Evolutionary conservation across 2,113 vertebrate species (phyloP).

Genomic region (Plecotus auritus): DNA sequence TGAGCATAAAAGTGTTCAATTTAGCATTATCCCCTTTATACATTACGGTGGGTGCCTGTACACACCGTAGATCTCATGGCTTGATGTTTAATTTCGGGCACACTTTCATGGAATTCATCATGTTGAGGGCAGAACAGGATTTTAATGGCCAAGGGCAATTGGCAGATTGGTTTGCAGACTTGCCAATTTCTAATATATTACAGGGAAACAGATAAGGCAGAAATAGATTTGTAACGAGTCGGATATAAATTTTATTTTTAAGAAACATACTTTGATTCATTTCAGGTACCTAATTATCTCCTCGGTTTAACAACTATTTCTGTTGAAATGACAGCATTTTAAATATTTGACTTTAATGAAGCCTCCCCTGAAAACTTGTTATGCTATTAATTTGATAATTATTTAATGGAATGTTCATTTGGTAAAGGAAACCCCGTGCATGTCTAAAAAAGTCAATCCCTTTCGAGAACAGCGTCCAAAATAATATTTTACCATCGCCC

Average conservation of each 20-base stretch:
- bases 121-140: background rate
- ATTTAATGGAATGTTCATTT: constrained; percentile 61
- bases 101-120: background rate
- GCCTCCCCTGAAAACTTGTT: constrained; percentile 69
- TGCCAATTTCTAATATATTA: background rate
- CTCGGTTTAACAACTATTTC: constrained; percentile 67
- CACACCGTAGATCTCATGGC: background rate
- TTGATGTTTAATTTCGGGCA: background rate
- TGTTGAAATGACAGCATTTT: constrained; percentile 70
- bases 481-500: background rate
- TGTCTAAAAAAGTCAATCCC: background rate
- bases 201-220: constrained; percentile 17
- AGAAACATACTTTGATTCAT: constrained; percentile 69
- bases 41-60: background rate
- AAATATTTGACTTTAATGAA: constrained; percentile 73
- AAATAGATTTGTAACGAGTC: constrained; percentile 37
- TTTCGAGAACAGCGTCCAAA: background rate
- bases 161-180: constrained; percentile 20
- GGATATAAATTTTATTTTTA: constrained; percentile 59
- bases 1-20: background rate
- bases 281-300: constrained; percentile 74
- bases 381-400: constrained; percentile 66
- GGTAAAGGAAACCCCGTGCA: background rate
- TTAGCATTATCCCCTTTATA: background rate
- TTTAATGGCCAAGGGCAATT: background rate